Evolutionary conservation across 2,113 vertebrate species (phyloP).

Genomic region (Tachycineta bicolor): DNA sequence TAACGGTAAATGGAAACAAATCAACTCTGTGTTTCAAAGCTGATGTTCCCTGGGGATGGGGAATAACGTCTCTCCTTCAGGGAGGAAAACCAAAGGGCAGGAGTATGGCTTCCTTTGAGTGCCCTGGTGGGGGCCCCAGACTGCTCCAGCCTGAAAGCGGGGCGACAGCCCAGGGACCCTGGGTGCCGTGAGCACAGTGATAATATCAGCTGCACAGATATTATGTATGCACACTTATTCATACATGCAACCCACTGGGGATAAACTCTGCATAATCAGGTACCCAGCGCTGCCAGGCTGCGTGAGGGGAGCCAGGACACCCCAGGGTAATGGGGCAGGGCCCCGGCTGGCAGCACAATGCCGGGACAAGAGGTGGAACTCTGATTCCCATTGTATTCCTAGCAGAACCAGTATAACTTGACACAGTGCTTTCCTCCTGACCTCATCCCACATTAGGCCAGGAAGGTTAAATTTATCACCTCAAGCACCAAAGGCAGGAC

Average conservation of each 20-base stretch:
- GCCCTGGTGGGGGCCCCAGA: fast-evolving
- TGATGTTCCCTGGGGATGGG: not conserved
- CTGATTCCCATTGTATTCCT: not conserved
- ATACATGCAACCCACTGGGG: not conserved
- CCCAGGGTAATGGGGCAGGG: fast-evolving
- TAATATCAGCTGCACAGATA: not conserved
- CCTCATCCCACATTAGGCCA: not conserved
- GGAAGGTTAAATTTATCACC: not conserved
- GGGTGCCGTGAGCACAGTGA: not conserved
- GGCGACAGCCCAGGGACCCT: not conserved
- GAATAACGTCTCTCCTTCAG: not conserved
- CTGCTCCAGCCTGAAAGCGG: not conserved
- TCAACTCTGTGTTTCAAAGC: not conserved
- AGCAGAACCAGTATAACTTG: not conserved
- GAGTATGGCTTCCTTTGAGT: not conserved
- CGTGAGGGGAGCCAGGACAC: not conserved
- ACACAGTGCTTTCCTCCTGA: not conserved
- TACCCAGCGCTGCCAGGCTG: not conserved
- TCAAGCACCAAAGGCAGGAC: not conserved
- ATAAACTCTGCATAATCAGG: not conserved
- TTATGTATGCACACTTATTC: not conserved
- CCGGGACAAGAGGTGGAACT: not conserved
- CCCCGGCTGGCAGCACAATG: not conserved
- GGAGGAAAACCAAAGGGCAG: not conserved
- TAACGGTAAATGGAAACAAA: conserved; percentile 40